Conservation (phyloP, 2,797 vertebrate genomes). For the Balearica regulorum region DNA sequence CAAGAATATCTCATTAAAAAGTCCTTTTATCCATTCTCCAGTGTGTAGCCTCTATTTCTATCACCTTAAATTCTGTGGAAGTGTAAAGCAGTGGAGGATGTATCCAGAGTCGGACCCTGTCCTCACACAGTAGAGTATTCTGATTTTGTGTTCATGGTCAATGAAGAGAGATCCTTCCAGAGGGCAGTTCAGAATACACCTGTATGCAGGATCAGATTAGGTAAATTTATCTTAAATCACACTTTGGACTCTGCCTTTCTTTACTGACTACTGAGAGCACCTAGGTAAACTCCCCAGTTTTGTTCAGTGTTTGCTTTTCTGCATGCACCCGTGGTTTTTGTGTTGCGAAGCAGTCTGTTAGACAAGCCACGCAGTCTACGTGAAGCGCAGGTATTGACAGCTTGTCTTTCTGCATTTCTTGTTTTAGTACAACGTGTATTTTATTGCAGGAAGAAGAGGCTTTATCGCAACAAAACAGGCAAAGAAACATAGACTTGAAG, state of each 20-base stretch:
- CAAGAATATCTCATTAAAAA: not conserved
- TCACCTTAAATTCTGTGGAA: not conserved
- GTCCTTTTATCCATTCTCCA: not conserved
- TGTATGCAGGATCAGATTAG: not conserved
- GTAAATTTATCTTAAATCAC: not conserved
- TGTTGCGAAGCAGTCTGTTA: not conserved
- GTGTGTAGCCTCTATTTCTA: not conserved
- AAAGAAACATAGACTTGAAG: not conserved
- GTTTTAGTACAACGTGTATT: not conserved
- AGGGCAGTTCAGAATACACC: not conserved
- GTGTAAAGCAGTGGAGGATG: not conserved
- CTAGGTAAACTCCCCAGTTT: not conserved
- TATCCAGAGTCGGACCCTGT: fast-evolving
- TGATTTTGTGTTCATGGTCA: not conserved
- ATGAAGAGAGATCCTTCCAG: not conserved
- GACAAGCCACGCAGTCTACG: not conserved
- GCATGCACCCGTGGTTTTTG: not conserved
- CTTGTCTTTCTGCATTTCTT: not conserved
- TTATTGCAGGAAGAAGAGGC: conserved; percentile 66
- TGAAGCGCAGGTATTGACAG: not conserved
- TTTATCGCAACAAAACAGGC: not conserved
- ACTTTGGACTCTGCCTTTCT: not conserved
- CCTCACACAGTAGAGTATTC: not conserved
- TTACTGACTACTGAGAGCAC: not conserved
- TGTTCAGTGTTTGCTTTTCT: not conserved